These are phyloP conservation scores for Sebastiscus tertius DNA, from an alignment of 2,797 vertebrate genomes.

Conservation along the genomic window DNA sequence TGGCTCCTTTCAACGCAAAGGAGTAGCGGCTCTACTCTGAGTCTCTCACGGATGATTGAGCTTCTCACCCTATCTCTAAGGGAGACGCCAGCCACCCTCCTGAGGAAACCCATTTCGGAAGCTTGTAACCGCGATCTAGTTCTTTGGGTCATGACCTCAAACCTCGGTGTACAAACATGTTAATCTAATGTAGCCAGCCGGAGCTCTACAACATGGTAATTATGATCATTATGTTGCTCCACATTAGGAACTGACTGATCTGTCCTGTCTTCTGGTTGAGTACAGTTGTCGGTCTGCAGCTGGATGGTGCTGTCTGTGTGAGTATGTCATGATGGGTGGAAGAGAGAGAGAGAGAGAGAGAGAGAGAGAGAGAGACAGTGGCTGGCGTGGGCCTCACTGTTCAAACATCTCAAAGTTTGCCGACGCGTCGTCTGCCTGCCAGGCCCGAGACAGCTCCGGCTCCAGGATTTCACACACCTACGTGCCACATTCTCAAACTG, in stretches of 20 bases:
- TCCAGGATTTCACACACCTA: constrained; percentile 78
- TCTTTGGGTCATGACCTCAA: too few species aligned
- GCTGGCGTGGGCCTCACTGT: constrained; percentile 75
- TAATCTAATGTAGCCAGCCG: neutral
- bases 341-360: constrained; percentile 24
- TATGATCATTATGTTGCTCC: neutral
- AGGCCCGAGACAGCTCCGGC: constrained; percentile 61
- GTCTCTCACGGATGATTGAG: too few species aligned
- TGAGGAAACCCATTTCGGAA: too few species aligned
- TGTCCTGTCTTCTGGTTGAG: neutral
- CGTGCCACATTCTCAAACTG: constrained; percentile 79
- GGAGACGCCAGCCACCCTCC: too few species aligned
- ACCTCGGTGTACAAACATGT: neutral
- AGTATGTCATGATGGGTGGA: neutral
- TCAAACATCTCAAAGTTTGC: constrained; percentile 82
- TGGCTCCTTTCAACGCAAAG: too few species aligned
- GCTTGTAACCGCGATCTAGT: too few species aligned
- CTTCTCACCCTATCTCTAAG: too few species aligned
- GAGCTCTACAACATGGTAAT: neutral
- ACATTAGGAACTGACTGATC: neutral
- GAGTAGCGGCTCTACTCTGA: too few species aligned
- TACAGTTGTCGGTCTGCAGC: constrained; percentile 32
- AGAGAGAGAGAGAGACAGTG: constrained; percentile 39
- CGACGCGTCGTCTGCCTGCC: constrained; percentile 64
- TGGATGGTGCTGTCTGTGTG: constrained; percentile 65